Conservation (phyloP, 2,888 invertebrate species). For the Latrodectus hesperus region DNA sequence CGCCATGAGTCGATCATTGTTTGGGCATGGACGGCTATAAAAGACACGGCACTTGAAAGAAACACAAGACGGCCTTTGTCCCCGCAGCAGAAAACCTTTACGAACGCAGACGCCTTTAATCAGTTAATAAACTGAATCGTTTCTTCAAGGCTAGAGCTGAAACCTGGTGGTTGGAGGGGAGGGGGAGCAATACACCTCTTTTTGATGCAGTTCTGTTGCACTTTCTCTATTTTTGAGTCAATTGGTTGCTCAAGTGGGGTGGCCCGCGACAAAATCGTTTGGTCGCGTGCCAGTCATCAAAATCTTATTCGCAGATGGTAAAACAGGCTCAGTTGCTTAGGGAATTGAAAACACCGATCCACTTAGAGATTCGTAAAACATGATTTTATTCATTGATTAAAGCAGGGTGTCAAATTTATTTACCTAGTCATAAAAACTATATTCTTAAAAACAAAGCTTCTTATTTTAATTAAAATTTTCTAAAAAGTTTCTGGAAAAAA, state of each 20-base stretch:
- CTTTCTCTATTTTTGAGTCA: conserved; percentile 67
- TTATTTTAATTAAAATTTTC: too few relatives aligned
- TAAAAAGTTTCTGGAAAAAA: too few relatives aligned
- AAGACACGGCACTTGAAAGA: conserved; percentile 43
- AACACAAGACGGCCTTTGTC: conserved; percentile 64
- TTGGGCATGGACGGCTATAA: conserved; percentile 43
- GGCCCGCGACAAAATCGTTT: conserved; percentile 47
- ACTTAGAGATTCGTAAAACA: too few relatives aligned
- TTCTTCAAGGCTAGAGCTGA: conserved; percentile 23
- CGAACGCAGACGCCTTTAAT: conserved; percentile 50
- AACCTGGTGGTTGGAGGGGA: conserved; percentile 3
- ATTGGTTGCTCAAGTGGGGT: conserved; percentile 54
- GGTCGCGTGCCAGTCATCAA: conserved; percentile 59
- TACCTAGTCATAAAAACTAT: too few relatives aligned
- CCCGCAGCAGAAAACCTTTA: conserved; percentile 13
- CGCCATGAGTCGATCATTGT: conserved; percentile 51
- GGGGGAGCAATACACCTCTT: conserved; percentile 41
- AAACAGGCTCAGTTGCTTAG: too few relatives aligned
- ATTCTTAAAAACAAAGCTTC: too few relatives aligned
- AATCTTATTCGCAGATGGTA: neutral
- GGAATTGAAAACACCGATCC: too few relatives aligned
- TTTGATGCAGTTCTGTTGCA: conserved; percentile 16
- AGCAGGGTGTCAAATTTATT: too few relatives aligned
- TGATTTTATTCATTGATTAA: too few relatives aligned
- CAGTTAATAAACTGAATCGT: conserved; percentile 38